These are phyloP conservation scores for Eupeodes luniger DNA, from an alignment of 2,888 invertebrate species.

Conservation along the genomic window DNA sequence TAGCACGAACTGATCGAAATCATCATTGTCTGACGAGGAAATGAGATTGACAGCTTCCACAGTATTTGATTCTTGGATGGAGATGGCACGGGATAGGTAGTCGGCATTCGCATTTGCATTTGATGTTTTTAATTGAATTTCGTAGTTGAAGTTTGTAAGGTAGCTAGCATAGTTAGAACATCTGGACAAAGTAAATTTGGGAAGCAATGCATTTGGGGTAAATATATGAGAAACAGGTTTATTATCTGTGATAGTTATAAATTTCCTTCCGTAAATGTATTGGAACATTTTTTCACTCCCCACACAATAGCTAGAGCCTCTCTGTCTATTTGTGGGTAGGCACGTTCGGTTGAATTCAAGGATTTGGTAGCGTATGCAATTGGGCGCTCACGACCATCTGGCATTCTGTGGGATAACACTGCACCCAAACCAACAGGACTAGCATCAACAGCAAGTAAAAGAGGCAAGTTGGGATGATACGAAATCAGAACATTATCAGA, in stretches of 20 bases:
- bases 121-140: neutral
- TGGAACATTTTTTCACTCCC: conserved; percentile 14
- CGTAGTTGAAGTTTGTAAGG: neutral
- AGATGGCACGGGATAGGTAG: neutral
- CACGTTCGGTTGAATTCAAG: conserved; percentile 55
- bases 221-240: neutral
- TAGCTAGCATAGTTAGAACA: neutral
- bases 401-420: too few relatives aligned
- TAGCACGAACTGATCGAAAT: too few relatives aligned
- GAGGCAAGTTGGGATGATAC: conserved; percentile 35
- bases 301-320: conserved; percentile 63
- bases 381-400: too few relatives aligned
- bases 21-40: too few relatives aligned
- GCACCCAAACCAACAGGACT: too few relatives aligned
- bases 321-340: conserved; percentile 63
- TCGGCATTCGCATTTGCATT: neutral
- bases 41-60: too few relatives aligned
- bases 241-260: neutral
- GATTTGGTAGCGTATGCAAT: neutral
- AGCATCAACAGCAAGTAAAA: conserved; percentile 39
- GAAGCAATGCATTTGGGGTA: neutral
- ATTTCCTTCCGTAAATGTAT: neutral
- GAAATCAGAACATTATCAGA: conserved; percentile 25
- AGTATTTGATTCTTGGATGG: too few relatives aligned
- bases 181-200: neutral